phyloP scores from a whole-genome alignment of 2,888 invertebrate genomes.

The Meiosimyza platycephala region DNA sequence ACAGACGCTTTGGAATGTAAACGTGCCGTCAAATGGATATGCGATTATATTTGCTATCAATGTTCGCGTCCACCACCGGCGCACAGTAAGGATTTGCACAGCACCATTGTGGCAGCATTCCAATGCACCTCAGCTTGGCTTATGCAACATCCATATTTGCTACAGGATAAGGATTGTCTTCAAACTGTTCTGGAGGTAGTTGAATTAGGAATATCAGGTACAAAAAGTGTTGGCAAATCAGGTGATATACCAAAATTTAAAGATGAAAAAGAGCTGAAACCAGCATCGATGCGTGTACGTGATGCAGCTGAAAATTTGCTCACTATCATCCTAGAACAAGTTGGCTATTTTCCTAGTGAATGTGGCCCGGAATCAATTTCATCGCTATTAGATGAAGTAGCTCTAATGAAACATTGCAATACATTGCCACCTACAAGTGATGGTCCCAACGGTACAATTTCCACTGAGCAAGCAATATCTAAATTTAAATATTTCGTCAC shows the following conservation, averaged over 20 bases:
- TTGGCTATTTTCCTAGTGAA: conserved; percentile 85
- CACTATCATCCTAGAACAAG: conserved; percentile 90
- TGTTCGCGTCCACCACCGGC: conserved; percentile 94
- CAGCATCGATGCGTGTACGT: conserved; percentile 96
- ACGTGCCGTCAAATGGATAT: conserved; percentile 96
- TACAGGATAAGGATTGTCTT: conserved; percentile 92
- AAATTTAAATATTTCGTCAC: conserved; percentile 90
- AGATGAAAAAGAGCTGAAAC: conserved; percentile 95
- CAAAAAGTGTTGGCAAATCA: conserved; percentile 87
- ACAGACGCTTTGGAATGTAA: conserved; percentile 90
- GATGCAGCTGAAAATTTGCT: conserved; percentile 97
- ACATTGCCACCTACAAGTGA: conserved; percentile 68
- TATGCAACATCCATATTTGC: conserved; percentile 86
- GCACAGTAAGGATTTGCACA: conserved; percentile 94
- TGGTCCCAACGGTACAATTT: conserved; percentile 50
- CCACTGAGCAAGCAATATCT: conserved; percentile 72
- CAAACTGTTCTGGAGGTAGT: conserved; percentile 95
- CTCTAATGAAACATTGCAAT: conserved; percentile 81
- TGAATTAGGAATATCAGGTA: conserved; percentile 96
- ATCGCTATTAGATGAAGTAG: conserved; percentile 88
- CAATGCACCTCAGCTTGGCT: conserved; percentile 93
- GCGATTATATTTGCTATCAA: conserved; percentile 96
- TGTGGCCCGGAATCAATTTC: conserved; percentile 87
- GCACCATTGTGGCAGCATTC: conserved; percentile 93
- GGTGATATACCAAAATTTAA: conserved; percentile 92